Evolutionary conservation across 1,140 invertebrate species (phyloP), one percentile per base, ranked within the genome.

Genomic region (Pogonomyrmex californicus): DNA sequence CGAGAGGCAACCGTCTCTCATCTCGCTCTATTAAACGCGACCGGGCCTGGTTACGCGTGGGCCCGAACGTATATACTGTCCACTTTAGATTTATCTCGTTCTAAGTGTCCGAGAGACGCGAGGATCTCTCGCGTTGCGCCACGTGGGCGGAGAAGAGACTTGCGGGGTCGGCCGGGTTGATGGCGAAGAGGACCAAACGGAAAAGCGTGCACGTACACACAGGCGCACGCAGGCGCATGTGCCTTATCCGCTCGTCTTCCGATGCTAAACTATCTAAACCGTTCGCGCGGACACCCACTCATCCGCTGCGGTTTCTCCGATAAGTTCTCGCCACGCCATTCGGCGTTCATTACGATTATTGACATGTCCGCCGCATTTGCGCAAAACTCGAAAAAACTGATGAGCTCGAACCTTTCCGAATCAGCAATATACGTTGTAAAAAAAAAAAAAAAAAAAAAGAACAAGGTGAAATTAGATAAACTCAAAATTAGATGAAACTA

Each of bases 51-150:
- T 65, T 36, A 23, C 49, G 82, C 82, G 82, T 85, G 82, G 82
- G 82, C 60, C 54, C 51, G 12, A 9, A 30, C 49, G 41, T 47
- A 60, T 76, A 54, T 44, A 38, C 41, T 23, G 82, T 85, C 73
- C 73, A 85, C 82, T 85, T 85, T 78, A 85, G 60, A 85, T 85
- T 85, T 85, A 85, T 85, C 75, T 85, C 60, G 47, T 85, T 66
- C 60, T 33, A 85, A 85, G 82, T 78, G 82, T 85, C 38, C 47
- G 82, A 85, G 49, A 85, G 71, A 83, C 68, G 49, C 33, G 41
- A 49, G 30, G 30, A 73, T 73, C 79, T 82, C 66, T 73, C 79
- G 17, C 47, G 38, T 30, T 58, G 73, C 49, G 56, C 54, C 44
- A 85, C 73, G 82, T 85, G 73, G 82, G 82, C 58, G 60, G 73